These are phyloP conservation scores for Linnaemya vulpina DNA, from an alignment of 2,888 invertebrate genomes.

Conservation along the genomic window DNA sequence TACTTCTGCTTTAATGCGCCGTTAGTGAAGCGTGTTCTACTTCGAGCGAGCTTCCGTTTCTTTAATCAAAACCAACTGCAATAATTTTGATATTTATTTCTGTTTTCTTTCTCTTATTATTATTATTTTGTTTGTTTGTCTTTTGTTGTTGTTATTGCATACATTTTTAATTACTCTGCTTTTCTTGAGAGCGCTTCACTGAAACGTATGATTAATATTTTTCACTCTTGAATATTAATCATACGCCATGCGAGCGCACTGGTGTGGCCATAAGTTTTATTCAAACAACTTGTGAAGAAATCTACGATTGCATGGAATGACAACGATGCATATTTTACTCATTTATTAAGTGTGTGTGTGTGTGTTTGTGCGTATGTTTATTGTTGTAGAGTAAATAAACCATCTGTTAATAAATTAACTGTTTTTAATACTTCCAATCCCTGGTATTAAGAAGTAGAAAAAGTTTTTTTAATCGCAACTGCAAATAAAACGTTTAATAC, in stretches of 20 bases:
- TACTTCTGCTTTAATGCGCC: not conserved
- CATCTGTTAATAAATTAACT: slow-evolving; percentile 18
- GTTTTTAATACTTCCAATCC: slow-evolving; percentile 5
- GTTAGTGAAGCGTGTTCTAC: slow-evolving; percentile 4
- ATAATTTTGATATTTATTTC: too few relatives aligned
- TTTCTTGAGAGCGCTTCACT: slow-evolving; percentile 3
- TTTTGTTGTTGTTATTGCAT: not conserved
- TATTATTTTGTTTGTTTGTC: not conserved
- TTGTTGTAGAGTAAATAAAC: not conserved
- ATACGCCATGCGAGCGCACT: slow-evolving; percentile 14
- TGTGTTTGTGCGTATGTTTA: not conserved
- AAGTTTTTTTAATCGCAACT: too few relatives aligned
- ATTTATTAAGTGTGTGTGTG: not conserved
- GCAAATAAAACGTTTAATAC: too few relatives aligned
- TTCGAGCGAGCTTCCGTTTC: not conserved
- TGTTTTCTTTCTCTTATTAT: not conserved
- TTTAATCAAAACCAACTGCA: slow-evolving; percentile 4
- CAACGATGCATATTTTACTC: not conserved
- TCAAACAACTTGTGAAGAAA: not conserved
- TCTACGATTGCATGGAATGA: too few relatives aligned
- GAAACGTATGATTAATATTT: slow-evolving; percentile 49
- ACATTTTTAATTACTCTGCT: not conserved
- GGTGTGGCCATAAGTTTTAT: slow-evolving; percentile 3
- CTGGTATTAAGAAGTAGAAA: too few relatives aligned
- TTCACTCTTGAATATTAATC: slow-evolving; percentile 32